These are phyloP conservation scores for Corythornis vintsioides DNA, from an alignment of 2,113 vertebrate genomes.

Conservation along the genomic window DNA sequence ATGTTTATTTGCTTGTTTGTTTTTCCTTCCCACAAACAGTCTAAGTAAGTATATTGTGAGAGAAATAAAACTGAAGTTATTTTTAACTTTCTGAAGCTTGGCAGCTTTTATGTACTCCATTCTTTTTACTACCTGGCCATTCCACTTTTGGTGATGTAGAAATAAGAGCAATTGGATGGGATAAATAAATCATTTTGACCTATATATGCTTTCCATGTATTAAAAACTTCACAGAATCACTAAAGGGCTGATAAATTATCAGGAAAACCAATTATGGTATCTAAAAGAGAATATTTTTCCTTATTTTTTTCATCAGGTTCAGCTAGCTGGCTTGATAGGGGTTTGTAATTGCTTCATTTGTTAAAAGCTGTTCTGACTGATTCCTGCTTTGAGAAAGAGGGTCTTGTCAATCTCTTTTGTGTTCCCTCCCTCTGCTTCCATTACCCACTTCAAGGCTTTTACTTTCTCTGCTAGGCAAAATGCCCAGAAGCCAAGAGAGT, in stretches of 20 bases:
- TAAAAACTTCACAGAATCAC: background rate
- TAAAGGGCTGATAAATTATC: background rate
- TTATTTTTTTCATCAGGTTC: background rate
- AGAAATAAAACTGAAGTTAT: background rate
- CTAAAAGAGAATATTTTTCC: background rate
- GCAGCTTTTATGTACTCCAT: background rate
- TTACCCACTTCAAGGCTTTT: constrained; percentile 27
- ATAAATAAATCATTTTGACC: background rate
- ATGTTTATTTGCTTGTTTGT: background rate
- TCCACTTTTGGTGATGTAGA: background rate
- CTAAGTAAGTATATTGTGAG: background rate
- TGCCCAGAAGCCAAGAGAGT: background rate
- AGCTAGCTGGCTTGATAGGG: background rate
- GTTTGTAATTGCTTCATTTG: background rate
- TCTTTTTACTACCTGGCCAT: background rate
- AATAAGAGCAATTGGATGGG: background rate
- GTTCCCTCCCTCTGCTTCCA: background rate
- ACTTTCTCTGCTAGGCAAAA: background rate
- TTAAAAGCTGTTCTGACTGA: background rate
- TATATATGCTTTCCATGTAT: background rate
- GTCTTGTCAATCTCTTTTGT: background rate
- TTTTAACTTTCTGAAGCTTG: background rate
- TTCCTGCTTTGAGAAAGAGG: background rate
- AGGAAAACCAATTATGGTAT: background rate
- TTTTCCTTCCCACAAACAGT: background rate